Conservation (phyloP, 2,888 invertebrate genomes). For the Pseudolycoriella hygida region DNA sequence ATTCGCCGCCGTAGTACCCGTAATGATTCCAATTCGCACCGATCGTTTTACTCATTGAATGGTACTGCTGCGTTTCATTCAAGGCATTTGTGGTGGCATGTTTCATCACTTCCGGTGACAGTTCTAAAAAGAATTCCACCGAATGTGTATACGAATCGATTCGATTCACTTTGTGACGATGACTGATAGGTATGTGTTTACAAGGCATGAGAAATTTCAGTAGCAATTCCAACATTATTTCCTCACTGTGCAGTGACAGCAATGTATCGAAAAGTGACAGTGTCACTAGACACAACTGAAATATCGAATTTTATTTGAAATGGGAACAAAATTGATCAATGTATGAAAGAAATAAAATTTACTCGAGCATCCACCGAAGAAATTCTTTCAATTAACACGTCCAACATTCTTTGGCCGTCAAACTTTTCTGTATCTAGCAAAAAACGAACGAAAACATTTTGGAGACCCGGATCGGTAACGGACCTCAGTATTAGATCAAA, state of each 20-base stretch:
- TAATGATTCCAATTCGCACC: slow-evolving; percentile 37
- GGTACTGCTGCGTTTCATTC: slow-evolving; percentile 5
- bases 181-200: slow-evolving; percentile 57
- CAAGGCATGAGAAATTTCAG: slow-evolving; percentile 71
- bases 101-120: slow-evolving; percentile 42
- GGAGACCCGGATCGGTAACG: slow-evolving; percentile 66
- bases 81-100: slow-evolving; percentile 13
- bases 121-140: slow-evolving; percentile 55
- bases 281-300: slow-evolving; percentile 67
- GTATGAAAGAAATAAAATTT: slow-evolving; percentile 7
- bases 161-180: slow-evolving; percentile 48
- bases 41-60: slow-evolving; percentile 26
- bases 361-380: slow-evolving; percentile 50
- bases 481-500: slow-evolving; percentile 79
- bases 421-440: slow-evolving; percentile 63
- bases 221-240: slow-evolving; percentile 82
- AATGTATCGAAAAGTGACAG: slow-evolving; percentile 80
- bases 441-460: slow-evolving; percentile 70
- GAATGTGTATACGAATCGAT: slow-evolving; percentile 47
- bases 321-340: no score
- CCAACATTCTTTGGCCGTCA: slow-evolving; percentile 66
- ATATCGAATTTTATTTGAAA: no score
- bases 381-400: slow-evolving; percentile 65
- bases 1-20: slow-evolving; percentile 37
- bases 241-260: slow-evolving; percentile 85